Evolutionary conservation across 1,140 invertebrate species (phyloP).

Genomic region (Sipha flava): DNA sequence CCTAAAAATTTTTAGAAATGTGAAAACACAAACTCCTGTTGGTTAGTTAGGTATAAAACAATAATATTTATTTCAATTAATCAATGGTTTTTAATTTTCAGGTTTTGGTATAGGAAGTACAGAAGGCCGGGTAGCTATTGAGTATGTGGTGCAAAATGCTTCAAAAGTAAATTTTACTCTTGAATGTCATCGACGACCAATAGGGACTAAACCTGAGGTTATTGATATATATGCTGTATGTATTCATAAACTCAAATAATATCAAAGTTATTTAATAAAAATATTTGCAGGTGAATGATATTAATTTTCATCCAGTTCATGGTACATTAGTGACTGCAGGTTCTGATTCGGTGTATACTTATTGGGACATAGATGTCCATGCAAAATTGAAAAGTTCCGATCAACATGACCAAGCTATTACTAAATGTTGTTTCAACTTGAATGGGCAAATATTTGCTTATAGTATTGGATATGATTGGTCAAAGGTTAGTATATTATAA

Average conservation of each 20-base stretch:
- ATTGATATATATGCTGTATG: conserved; percentile 73
- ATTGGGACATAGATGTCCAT: conserved; percentile 99
- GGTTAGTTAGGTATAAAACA: conserved; percentile 42
- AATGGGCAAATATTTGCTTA: conserved; percentile 98
- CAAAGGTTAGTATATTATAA: conserved; percentile 53
- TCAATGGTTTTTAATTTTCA: conserved; percentile 41
- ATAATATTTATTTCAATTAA: background rate
- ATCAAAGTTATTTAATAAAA: background rate
- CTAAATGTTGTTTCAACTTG: conserved; percentile 87
- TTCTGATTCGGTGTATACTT: conserved; percentile 95
- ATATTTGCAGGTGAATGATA: conserved; percentile 78
- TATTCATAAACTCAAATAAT: background rate
- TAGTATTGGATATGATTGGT: conserved; percentile 97
- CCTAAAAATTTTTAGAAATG: conserved; percentile 87
- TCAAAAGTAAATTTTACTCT: conserved; percentile 99
- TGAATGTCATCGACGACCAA: conserved; percentile 95
- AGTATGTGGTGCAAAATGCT: conserved; percentile 85
- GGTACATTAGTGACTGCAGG: conserved; percentile 95
- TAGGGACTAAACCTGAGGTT: conserved; percentile 59
- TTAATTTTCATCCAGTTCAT: conserved; percentile 94
- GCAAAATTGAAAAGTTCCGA: conserved; percentile 97
- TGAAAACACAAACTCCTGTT: conserved; percentile 58
- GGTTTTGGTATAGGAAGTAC: conserved; percentile 92
- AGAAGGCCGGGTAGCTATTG: conserved; percentile 90
- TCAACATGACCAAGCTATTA: conserved; percentile 87